A percentile compares a stretch with the other conserved stretches of the same genome.
Conservation (phyloP, 2,888 invertebrate genomes). For the Rhamnusium bicolor region DNA sequence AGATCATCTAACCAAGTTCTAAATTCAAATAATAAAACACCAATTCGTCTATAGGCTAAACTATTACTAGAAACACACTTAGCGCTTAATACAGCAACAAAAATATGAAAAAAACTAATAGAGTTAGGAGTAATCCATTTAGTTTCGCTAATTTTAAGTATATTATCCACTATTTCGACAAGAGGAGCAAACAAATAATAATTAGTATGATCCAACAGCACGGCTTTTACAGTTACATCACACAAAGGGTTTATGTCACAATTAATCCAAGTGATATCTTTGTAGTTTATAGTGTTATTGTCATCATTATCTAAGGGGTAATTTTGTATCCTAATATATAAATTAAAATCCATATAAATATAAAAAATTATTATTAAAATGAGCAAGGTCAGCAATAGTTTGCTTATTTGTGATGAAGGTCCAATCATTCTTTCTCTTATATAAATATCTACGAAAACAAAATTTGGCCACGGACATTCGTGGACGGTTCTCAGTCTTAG, state of each 20-base stretch:
- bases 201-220: slow-evolving; percentile 88
- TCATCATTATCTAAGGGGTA: slow-evolving; percentile 75
- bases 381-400: slow-evolving; percentile 77
- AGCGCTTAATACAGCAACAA: slow-evolving; percentile 83
- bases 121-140: slow-evolving; percentile 84
- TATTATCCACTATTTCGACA: slow-evolving; percentile 81
- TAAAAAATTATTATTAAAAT: slow-evolving; percentile 77
- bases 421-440: slow-evolving; percentile 75
- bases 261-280: slow-evolving; percentile 76
- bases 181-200: slow-evolving; percentile 88
- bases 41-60: slow-evolving; percentile 80
- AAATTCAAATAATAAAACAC: slow-evolving; percentile 84
- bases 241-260: slow-evolving; percentile 84
- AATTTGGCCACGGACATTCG: slow-evolving; percentile 33
- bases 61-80: slow-evolving; percentile 83
- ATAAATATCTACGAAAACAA: slow-evolving; percentile 21
- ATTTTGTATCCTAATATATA: slow-evolving; percentile 81
- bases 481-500: slow-evolving; percentile 52
- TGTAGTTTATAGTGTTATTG: slow-evolving; percentile 69
- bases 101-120: slow-evolving; percentile 86
- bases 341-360: slow-evolving; percentile 81
- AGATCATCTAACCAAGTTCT: slow-evolving; percentile 89
- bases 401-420: slow-evolving; percentile 82
- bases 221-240: slow-evolving; percentile 86
- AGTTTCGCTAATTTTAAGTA: slow-evolving; percentile 70